Conservation (phyloP, 2,797 vertebrate genomes). For the Sciaenops ocellatus region DNA sequence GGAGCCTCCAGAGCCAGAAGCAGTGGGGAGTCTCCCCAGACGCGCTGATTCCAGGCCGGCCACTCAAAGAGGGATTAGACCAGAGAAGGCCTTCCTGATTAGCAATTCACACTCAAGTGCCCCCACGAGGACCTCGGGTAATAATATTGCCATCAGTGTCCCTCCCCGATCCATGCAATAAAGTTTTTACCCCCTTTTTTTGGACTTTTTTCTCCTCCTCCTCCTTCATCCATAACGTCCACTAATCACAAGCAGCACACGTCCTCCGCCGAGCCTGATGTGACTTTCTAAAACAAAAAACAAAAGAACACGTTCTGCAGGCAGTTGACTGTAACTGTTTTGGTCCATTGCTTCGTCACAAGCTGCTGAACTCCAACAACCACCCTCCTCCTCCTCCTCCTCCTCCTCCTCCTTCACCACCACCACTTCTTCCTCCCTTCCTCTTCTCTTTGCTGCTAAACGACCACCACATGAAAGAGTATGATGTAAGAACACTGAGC, state of each 20-base stretch:
- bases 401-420: slow-evolving; percentile 7
- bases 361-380: slow-evolving; percentile 54
- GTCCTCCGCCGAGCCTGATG: slow-evolving; percentile 17
- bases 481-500: slow-evolving; percentile 80
- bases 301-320: slow-evolving; percentile 40
- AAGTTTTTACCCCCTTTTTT: slow-evolving; percentile 68
- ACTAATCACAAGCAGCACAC: slow-evolving; percentile 39
- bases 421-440: slow-evolving; percentile 39
- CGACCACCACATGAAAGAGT: slow-evolving; percentile 80
- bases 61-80: slow-evolving; percentile 98
- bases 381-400: background rate
- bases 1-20: slow-evolving; percentile 93
- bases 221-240: slow-evolving; percentile 27
- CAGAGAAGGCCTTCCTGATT: slow-evolving; percentile 93
- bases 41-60: slow-evolving; percentile 91
- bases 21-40: slow-evolving; percentile 96
- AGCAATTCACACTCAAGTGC: slow-evolving; percentile 97
- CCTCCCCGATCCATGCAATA: slow-evolving; percentile 67
- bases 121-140: slow-evolving; percentile 91
- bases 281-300: slow-evolving; percentile 46
- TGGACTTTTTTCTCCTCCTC: slow-evolving; percentile 10
- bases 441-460: slow-evolving; percentile 63
- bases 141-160: slow-evolving; percentile 91
- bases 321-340: slow-evolving; percentile 62
- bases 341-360: slow-evolving; percentile 63